phyloP scores from a whole-genome alignment of 2,888 invertebrate genomes.

The Nowickia ferox region DNA sequence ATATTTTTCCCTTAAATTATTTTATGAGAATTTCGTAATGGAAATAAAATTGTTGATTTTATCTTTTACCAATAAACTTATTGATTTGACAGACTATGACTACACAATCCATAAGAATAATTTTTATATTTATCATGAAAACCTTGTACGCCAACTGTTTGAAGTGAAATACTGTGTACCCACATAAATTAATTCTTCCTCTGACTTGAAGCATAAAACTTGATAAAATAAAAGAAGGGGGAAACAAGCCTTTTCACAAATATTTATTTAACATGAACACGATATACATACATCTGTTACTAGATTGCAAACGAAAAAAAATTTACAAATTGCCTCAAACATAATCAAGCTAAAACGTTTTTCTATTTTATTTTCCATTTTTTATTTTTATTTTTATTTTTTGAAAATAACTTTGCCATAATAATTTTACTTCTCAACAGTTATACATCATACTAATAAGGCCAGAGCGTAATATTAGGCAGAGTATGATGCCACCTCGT shows the following conservation, averaged over 20 bases:
- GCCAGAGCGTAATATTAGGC: conserved; percentile 94
- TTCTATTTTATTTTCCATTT: conserved; percentile 2
- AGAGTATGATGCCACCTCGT: conserved; percentile 92
- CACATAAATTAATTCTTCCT: background rate
- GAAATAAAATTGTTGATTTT: no score
- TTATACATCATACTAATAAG: conserved; percentile 94
- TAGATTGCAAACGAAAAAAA: background rate
- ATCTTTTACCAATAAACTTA: no score
- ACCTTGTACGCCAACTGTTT: background rate
- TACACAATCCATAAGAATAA: no score
- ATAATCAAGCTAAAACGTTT: conserved; percentile 11
- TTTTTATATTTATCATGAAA: background rate
- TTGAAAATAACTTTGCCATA: background rate
- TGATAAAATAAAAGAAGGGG: background rate
- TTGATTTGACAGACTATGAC: no score
- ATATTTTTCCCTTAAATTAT: no score
- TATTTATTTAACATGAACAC: no score
- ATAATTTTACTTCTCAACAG: conserved; percentile 82
- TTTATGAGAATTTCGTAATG: no score
- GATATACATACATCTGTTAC: background rate
- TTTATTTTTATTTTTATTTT: no score
- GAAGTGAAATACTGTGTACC: no score
- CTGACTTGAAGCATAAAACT: background rate
- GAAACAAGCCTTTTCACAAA: no score
- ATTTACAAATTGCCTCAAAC: background rate